Evolutionary conservation across 2,113 vertebrate genomes (phyloP).

Genomic region (Chrysochloris asiatica): DNA sequence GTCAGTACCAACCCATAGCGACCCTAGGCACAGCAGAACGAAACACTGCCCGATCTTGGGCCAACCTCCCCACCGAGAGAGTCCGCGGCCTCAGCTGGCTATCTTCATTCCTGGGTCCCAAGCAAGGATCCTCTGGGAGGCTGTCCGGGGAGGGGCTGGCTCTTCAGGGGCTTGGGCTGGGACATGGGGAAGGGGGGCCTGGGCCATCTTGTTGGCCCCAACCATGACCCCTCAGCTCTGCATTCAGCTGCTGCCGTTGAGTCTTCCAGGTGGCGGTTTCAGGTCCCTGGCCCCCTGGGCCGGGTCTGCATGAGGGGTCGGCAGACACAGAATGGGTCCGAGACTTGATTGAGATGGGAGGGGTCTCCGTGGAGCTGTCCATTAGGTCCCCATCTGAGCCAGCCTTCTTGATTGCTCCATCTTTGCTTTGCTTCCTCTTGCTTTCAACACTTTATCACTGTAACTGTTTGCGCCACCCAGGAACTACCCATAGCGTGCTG

Average conservation of each 20-base stretch:
- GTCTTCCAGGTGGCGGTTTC: slow-evolving; percentile 80
- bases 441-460: too few relatives aligned
- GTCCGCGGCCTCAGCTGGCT: too few relatives aligned
- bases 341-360: slow-evolving; percentile 88
- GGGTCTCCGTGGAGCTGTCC: slow-evolving; percentile 89
- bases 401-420: too few relatives aligned
- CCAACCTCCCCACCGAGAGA: too few relatives aligned
- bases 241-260: slow-evolving; percentile 79
- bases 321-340: slow-evolving; percentile 94
- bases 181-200: too few relatives aligned
- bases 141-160: too few relatives aligned
- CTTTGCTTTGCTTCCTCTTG: too few relatives aligned
- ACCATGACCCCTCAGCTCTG: slow-evolving; percentile 70
- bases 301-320: slow-evolving; percentile 84
- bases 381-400: slow-evolving; percentile 95
- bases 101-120: too few relatives aligned
- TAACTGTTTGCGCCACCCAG: too few relatives aligned
- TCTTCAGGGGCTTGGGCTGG: neutral
- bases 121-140: too few relatives aligned
- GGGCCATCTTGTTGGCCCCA: slow-evolving; percentile 67
- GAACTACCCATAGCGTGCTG: too few relatives aligned
- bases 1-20: neutral
- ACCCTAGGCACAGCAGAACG: neutral
- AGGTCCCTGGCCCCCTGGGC: slow-evolving; percentile 65
- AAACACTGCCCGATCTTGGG: neutral